phyloP scores from a whole-genome alignment of 2,797 vertebrate species.

The Microcaecilia unicolor region DNA sequence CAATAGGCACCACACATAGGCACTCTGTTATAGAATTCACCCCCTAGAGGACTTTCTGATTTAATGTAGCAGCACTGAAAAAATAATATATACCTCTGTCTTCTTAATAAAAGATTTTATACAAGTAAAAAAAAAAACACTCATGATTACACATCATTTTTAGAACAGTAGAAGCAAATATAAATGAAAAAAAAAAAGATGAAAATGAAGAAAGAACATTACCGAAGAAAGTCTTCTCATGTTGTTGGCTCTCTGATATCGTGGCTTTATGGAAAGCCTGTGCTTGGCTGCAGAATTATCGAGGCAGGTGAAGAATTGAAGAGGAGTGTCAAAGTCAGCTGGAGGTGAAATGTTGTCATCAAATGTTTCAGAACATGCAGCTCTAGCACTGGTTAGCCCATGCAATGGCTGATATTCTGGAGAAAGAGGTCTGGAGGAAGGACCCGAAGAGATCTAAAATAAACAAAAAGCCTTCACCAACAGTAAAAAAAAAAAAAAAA shows the following conservation, averaged over 20 bases:
- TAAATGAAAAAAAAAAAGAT: too few species aligned
- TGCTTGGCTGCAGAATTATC: constrained; percentile 92
- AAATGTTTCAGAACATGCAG: constrained; percentile 18
- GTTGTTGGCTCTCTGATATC: constrained; percentile 78
- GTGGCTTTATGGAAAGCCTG: constrained; percentile 84
- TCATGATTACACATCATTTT: too few species aligned
- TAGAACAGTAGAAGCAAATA: too few species aligned
- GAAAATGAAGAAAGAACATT: too few species aligned
- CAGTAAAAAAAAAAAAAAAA: too few species aligned
- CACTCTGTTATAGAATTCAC: too few species aligned
- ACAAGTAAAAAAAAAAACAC: too few species aligned
- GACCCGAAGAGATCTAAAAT: constrained; percentile 45
- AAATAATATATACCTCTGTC: too few species aligned
- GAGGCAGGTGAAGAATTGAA: constrained; percentile 63
- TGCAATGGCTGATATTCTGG: constrained; percentile 31
- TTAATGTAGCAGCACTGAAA: too few species aligned
- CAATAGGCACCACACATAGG: too few species aligned
- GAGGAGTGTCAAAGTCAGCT: constrained; percentile 68
- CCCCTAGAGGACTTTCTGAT: too few species aligned
- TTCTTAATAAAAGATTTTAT: too few species aligned
- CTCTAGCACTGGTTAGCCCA: constrained; percentile 14
- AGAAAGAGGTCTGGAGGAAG: constrained; percentile 45
- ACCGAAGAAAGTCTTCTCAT: constrained; percentile 61
- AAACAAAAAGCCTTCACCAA: background rate
- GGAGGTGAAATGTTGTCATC: constrained; percentile 25